Percentiles rank a stretch among this genome's conserved stretches.
Evolutionary conservation across 1,140 invertebrate species (phyloP).

Genomic region (Mya arenaria): DNA sequence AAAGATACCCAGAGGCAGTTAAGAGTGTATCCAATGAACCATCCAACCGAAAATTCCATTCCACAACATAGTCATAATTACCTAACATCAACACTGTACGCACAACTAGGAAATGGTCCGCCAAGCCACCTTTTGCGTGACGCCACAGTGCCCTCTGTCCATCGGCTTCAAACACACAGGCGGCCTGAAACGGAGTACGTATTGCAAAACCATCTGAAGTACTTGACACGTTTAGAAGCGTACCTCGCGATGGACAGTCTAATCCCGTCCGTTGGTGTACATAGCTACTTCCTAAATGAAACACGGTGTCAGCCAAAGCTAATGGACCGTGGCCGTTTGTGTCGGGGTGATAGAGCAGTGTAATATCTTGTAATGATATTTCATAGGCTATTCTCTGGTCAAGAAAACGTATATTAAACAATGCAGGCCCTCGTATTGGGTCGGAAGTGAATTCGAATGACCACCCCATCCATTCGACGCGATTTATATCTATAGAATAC

Average conservation of each 20-base stretch:
- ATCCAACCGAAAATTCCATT: slow-evolving; percentile 70
- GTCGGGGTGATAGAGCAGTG: slow-evolving; percentile 66
- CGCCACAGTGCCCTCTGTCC: slow-evolving; percentile 63
- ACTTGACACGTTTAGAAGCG: slow-evolving; percentile 61
- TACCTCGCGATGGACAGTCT: slow-evolving; percentile 73
- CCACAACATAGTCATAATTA: slow-evolving; percentile 77
- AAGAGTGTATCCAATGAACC: slow-evolving; percentile 48
- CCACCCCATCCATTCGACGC: slow-evolving; percentile 69
- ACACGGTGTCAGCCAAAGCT: slow-evolving; percentile 66
- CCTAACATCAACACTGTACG: slow-evolving; percentile 64
- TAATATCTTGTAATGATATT: slow-evolving; percentile 72
- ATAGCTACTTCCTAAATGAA: neutral
- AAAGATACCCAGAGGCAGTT: slow-evolving; percentile 57
- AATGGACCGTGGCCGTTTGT: slow-evolving; percentile 60
- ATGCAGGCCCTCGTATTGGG: slow-evolving; percentile 59
- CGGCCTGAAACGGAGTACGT: slow-evolving; percentile 60
- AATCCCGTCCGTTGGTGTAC: slow-evolving; percentile 42
- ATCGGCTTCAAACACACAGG: slow-evolving; percentile 75
- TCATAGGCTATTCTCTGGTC: slow-evolving; percentile 72
- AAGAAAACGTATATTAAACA: slow-evolving; percentile 66
- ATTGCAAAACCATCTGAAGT: too few relatives aligned
- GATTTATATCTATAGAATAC: slow-evolving; percentile 60
- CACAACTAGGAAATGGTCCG: slow-evolving; percentile 65
- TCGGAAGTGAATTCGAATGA: slow-evolving; percentile 62
- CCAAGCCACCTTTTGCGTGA: slow-evolving; percentile 62